Evolutionary conservation across 2,888 invertebrate species (phyloP), one percentile per base, ranked within the genome.

Genomic region (Meiosimyza platycephala): DNA sequence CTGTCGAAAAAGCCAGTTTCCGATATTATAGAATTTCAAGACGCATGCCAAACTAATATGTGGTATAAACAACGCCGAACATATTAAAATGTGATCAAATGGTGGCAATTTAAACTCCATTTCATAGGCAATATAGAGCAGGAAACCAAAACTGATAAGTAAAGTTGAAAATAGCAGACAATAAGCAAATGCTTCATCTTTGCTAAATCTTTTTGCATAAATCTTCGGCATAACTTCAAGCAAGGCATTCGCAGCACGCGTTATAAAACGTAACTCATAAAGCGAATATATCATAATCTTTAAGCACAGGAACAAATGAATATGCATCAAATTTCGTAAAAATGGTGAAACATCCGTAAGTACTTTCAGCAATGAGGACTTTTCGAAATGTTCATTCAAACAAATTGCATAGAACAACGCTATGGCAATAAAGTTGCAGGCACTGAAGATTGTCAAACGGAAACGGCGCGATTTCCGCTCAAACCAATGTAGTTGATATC

Each of bases 31-130:
- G 3, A 79, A 50, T 15, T 78, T 76, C 9, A 78, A 52, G 3
- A 78, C 75, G 2, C 83, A 81, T 7, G 80, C 81, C 3, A 86
- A 71, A 7, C 79, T 71, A 40, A 82, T 76, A 50, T 85, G 86
- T 0, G 85, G 85, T 52, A 86, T 70, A 55, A 83, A 84, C 15
- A 86, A 76, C 1, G 84, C 86, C 13, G 75, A 11, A 6, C 75
- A 79, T 6, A 83, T 77, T 80, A 85, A 81, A 9, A 79, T 73
- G 33, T 84, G 80, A 54, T 81, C 78, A 6, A 82, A 66, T 0
- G 85, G 81, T 9, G 85, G 85, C 73, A 81, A 40, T 71, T 79
- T 76, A 71, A 85, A 86, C 11, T 84, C 72, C 79, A 86, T 78
- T 72, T 85, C 81, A 18, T 80, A 80, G 59, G 79, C 81, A 50